phyloP scores from a whole-genome alignment of 1,140 invertebrate species.

The Hylaeus anthracinus region DNA sequence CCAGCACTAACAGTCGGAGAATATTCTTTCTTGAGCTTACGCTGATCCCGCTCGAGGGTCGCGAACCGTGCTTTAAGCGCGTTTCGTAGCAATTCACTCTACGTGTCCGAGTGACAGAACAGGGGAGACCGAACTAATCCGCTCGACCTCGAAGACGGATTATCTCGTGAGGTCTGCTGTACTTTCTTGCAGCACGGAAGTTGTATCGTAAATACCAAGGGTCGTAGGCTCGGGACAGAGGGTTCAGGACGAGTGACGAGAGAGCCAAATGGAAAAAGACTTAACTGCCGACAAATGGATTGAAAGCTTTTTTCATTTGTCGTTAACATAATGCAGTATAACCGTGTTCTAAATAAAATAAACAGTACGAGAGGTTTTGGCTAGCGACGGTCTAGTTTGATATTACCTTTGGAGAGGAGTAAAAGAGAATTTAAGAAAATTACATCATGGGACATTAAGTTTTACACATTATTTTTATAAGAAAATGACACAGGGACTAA shows the following conservation, averaged over 20 bases:
- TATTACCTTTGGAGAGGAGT: too few relatives aligned
- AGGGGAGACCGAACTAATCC: constrained; percentile 37
- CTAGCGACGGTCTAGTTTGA: too few relatives aligned
- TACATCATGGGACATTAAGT: too few relatives aligned
- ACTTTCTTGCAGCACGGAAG: neutral
- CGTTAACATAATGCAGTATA: neutral
- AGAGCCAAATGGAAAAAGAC: constrained; percentile 5
- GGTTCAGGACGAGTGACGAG: too few relatives aligned
- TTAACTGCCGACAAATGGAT: neutral
- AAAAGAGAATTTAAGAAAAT: too few relatives aligned
- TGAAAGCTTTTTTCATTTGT: neutral
- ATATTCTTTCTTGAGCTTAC: neutral
- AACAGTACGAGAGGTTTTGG: too few relatives aligned
- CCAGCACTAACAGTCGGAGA: neutral
- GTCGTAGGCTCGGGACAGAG: neutral
- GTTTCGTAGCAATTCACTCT: constrained; percentile 14
- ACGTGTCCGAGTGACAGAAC: constrained; percentile 26
- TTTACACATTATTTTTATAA: too few relatives aligned
- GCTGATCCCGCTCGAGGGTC: constrained; percentile 4
- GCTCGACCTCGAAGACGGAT: constrained; percentile 39
- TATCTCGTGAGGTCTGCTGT: neutral
- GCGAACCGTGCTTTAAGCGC: constrained; percentile 4
- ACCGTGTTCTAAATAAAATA: too few relatives aligned
- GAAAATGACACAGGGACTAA: neutral
- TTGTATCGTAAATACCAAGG: neutral